These are phyloP conservation scores for Adelognathus sp. DNA, from an alignment of 2,888 invertebrate genomes.

Conservation along the genomic window DNA sequence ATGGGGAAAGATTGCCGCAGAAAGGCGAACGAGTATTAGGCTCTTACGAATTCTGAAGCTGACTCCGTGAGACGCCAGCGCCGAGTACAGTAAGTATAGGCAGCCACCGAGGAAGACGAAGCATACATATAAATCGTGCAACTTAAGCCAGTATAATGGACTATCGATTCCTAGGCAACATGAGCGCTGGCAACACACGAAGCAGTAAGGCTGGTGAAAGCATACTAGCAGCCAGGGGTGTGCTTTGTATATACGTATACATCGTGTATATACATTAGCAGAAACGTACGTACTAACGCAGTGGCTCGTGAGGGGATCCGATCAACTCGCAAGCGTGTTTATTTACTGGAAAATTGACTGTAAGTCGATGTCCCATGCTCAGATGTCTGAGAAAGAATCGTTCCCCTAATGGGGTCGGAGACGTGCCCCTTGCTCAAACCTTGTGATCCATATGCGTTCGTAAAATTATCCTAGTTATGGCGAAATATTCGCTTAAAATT, in stretches of 20 bases:
- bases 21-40: slow-evolving; percentile 29
- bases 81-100: slow-evolving; percentile 32
- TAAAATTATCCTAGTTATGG: not conserved
- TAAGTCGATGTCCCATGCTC: slow-evolving; percentile 56
- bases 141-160: slow-evolving; percentile 76
- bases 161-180: slow-evolving; percentile 72
- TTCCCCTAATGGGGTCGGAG: slow-evolving; percentile 51
- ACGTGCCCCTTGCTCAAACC: slow-evolving; percentile 37
- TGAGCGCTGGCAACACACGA: slow-evolving; percentile 52
- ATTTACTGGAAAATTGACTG: slow-evolving; percentile 73
- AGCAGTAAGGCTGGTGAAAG: slow-evolving; percentile 19
- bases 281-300: slow-evolving; percentile 29
- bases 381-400: slow-evolving; percentile 62
- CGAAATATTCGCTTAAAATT: not conserved
- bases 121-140: slow-evolving; percentile 72
- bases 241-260: slow-evolving; percentile 10
- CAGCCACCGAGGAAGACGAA: slow-evolving; percentile 62
- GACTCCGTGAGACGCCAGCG: slow-evolving; percentile 44
- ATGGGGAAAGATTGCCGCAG: slow-evolving; percentile 8
- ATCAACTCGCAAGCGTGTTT: slow-evolving; percentile 61
- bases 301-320: slow-evolving; percentile 48
- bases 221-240: slow-evolving; percentile 31
- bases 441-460: slow-evolving; percentile 2
- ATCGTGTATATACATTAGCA: slow-evolving; percentile 13
- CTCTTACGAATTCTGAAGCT: slow-evolving; percentile 51